Base-by-base conservation (phyloP, 2,113 vertebrate species). In the Fukomys damarensis region DNA sequence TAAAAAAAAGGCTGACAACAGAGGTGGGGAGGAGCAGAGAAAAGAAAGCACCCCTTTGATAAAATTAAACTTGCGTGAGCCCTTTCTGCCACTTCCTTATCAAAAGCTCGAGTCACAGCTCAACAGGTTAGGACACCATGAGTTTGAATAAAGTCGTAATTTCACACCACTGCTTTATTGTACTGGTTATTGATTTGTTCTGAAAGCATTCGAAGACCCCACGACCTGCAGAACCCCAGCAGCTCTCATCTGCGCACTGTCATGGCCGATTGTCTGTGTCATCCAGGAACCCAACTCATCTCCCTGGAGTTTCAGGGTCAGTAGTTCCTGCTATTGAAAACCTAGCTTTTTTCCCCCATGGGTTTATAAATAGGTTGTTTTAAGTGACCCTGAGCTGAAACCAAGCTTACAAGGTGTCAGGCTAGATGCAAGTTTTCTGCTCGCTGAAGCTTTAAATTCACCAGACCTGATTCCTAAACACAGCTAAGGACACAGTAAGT, bases 351-450 rank as follows among this genome's bases (percentile, higher is more conserved):
- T 79, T 74, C 2, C 5, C 52, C 95, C 54, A 28, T 20, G 77
- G 83, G 95, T 97, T 98, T 98, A 98, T 98, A 98, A 97, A 97
- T 97, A 98, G 94, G 97, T 91, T 97, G 97, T 96, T 97, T 98
- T 97, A 97, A 95, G 90, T 97, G 97, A 97, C 96, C 97, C 96
- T 96, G 97, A 96, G 85, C 88, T 92, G 95, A 96, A 97, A 97
- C 96, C 92, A 97, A 88, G 95, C 96, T 96, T 94, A 92, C 95
- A 96, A 97, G 95, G 95, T 97, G 97, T 97, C 95, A 96, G 96
- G 82, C 72, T 83, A 61, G 96, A 95, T 96, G 90, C 93, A 97
- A 97, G 96, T 97, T 97, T 98, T 97, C 97, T 97, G 97, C 93
- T 94, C 94, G 24, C 85, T 90, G 96, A 96, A 97, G 96, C 97